Evolutionary conservation across 30 jellyfish, hydroid and myxozoan genomes (phyloP), one percentile per base, ranked within the genome.

Genomic region (Aurelia sp.): DNA sequence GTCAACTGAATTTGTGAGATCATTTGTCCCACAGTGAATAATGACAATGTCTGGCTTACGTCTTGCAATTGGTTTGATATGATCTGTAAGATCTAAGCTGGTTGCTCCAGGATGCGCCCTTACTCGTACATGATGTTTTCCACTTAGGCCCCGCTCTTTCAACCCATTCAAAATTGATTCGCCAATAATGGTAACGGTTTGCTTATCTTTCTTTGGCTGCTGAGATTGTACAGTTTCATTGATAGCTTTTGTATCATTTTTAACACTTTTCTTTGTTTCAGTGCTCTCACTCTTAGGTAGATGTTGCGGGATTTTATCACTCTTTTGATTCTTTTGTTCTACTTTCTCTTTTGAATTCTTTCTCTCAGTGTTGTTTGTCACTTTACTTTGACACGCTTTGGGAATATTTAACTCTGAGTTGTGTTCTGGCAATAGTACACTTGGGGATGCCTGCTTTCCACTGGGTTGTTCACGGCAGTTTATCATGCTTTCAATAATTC

Each of bases 51-150:
- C 68, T 13, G 70, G 84, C 22, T 72, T 35, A 13, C 63, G 21
- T 76, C 87, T 76, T 12, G 23, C 23, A 21, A 76, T 13, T 23
- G 87, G 59, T 40, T 41, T 76, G 58, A 52, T 61, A 19, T 76
- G 76, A 58, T 76, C 87, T 61, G 16, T 61, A 40, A 61, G 41
- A 48, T 73, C 85, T 48, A 18, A 37, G 41, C 76, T 13, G 22
- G 76, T 55, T n/a, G 85, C 85, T 17, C 85, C 85, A 22, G 50
- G 13, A 75, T 73, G 85, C 21, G 72, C 76, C 15, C 72, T 31
- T 55, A 73, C 75, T 73, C 50, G 19, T 37, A 73, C 85, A 16
- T 52, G 61, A 37, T 76, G 79, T 20, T 62, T 61, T 61, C 50
- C 37, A 11, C 37, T 58, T 27, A 76, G 76, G 76, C 87, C 87